Evolutionary conservation across 2,797 vertebrate species (phyloP), one percentile per base, ranked within the genome.

Genomic region (Chaetophractus vellerosus): DNA sequence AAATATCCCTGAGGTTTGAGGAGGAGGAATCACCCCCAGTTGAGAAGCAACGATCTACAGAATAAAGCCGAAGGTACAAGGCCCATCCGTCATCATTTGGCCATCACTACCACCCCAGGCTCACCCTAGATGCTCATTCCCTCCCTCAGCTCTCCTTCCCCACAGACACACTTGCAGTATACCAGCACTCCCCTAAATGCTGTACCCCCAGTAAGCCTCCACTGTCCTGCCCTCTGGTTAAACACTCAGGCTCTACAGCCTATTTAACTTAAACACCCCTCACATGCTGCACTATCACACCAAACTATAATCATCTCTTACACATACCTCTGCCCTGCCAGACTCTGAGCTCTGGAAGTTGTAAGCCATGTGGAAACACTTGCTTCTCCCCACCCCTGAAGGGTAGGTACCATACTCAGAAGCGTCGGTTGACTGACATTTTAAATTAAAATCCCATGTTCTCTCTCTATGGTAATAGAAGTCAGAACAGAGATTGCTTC

Each of bases 401-500:
- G 31, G 15, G 9, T 59, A 94, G 7, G 41, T 28, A 68, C 68
- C 64, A 31, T 12, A 38, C 50, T 68, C 31, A 14, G 24, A 88
- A 95, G 15, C 50, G 19, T 80, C 52, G 90, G 48, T 1, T 69
- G 63, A 75, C 63, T 69, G 63, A 61, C n/a, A 81, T 61, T 82
- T 82, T 57, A 45, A 85, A 82, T n/a, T 38, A 76, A 94, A 94
- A 66, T 76, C 79, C 66, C 21, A 9, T 14, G 5, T 59, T 80
- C 15, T 31, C 28, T 79, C 79, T 66, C 16, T 16, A 71, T 28
- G 24, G 31, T 75, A 33, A 86, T 2, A 86, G n/a, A 79, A 78
- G 33, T 50, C n/a, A 87, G 31, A 75, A 90, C 19, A 86, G 48
- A 82, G 45, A 71, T 0, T 72, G 41, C 12, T 76, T 95, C 81